Conservation (phyloP, 2,797 vertebrate genomes). For the Manis crassicaudata region DNA sequence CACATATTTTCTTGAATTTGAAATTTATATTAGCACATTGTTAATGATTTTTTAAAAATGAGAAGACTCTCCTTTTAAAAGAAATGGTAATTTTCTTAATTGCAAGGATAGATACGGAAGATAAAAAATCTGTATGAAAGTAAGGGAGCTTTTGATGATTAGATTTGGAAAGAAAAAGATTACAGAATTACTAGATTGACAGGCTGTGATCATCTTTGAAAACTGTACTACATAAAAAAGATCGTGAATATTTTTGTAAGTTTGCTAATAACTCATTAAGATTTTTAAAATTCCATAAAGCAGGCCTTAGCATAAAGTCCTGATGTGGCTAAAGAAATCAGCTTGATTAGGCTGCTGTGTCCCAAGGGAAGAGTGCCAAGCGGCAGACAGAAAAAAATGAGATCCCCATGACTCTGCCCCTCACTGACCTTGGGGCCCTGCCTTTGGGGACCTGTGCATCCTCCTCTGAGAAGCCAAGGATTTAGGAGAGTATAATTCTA, state of each 20-base stretch:
- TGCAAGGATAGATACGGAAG: background rate
- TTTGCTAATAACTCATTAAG: background rate
- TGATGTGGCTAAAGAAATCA: background rate
- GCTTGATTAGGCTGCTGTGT: background rate
- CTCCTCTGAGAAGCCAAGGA: background rate
- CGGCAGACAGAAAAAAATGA: background rate
- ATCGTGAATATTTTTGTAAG: background rate
- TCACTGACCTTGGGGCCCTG: background rate
- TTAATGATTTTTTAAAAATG: background rate
- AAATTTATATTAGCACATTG: slow-evolving; percentile 4
- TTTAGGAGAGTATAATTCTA: background rate
- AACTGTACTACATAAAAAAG: background rate
- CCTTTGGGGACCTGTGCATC: background rate
- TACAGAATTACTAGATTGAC: background rate
- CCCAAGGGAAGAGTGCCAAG: background rate
- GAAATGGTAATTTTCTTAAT: slow-evolving; percentile 20
- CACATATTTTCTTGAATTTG: slow-evolving; percentile 20
- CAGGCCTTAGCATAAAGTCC: background rate
- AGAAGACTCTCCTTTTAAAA: background rate
- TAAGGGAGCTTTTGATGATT: background rate
- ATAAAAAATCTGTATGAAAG: background rate
- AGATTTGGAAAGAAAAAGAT: slow-evolving; percentile 5
- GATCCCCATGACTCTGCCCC: background rate
- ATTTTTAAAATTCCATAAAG: slow-evolving; percentile 72
- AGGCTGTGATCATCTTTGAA: background rate